These are phyloP conservation scores for Lymantria monacha DNA, from an alignment of 2,888 invertebrate species.

Conservation along the genomic window DNA sequence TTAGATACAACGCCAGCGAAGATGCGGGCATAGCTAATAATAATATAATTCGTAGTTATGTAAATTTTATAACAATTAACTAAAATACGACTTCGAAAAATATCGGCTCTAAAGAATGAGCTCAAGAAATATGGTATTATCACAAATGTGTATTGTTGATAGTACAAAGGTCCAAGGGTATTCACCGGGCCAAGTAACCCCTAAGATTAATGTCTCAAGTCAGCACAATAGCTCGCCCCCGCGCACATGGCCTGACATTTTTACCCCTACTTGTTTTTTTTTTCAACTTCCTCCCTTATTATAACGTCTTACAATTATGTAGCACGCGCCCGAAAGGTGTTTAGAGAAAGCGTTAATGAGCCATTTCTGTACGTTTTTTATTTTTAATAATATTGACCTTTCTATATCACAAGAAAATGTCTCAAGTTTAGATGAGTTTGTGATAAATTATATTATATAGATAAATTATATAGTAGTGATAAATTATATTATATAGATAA, in stretches of 20 bases:
- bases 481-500: no score
- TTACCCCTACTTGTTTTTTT: conserved; percentile 56
- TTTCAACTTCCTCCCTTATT: conserved; percentile 68
- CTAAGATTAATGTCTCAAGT: conserved; percentile 74
- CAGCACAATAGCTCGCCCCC: conserved; percentile 63
- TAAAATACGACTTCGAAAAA: no score
- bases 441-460: neutral
- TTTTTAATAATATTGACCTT: conserved; percentile 25
- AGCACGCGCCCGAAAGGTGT: conserved; percentile 76
- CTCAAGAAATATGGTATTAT: neutral
- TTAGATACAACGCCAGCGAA: no score
- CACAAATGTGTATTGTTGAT: conserved; percentile 20
- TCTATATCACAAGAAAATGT: conserved; percentile 17
- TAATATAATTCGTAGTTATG: no score
- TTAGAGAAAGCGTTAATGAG: conserved; percentile 72
- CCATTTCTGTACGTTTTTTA: conserved; percentile 42
- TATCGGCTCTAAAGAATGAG: no score
- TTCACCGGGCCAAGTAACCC: conserved; percentile 70
- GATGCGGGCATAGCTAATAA: no score
- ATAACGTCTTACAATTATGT: conserved; percentile 57
- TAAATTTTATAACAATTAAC: no score
- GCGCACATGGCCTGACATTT: conserved; percentile 74
- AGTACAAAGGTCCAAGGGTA: conserved; percentile 49
- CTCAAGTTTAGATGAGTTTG: conserved; percentile 9
- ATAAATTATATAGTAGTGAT: conserved; percentile 1